phyloP scores from a whole-genome alignment of 2,113 vertebrate species.

The Cynoglossus semilaevis region DNA sequence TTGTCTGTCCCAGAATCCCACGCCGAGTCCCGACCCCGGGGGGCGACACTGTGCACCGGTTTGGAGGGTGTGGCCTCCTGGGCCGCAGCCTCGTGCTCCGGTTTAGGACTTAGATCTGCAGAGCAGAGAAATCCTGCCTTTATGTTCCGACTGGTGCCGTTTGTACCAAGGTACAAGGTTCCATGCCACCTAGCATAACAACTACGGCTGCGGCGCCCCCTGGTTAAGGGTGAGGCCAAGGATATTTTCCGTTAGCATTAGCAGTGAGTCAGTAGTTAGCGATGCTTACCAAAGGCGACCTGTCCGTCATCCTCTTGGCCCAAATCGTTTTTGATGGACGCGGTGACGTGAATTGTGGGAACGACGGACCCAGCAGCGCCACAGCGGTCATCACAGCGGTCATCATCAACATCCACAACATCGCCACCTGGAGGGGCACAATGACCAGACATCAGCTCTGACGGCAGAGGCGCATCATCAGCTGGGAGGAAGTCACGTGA shows the following conservation, averaged over 20 bases:
- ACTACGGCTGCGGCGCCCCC: too few relatives aligned
- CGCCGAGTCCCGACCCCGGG: slow-evolving; percentile 59
- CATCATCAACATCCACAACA: slow-evolving; percentile 53
- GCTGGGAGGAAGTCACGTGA: neutral
- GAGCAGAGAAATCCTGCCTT: too few relatives aligned
- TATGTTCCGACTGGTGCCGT: too few relatives aligned
- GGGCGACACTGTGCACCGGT: slow-evolving; percentile 71
- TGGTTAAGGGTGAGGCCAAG: too few relatives aligned
- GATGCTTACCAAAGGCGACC: slow-evolving; percentile 61
- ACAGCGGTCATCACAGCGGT: slow-evolving; percentile 58
- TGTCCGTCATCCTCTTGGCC: slow-evolving; percentile 57
- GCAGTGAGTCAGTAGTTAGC: neutral
- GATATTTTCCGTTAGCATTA: too few relatives aligned
- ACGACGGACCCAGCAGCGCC: slow-evolving; percentile 61
- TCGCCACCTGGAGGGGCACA: slow-evolving; percentile 31
- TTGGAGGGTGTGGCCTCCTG: slow-evolving; percentile 65
- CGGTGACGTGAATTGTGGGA: slow-evolving; percentile 71
- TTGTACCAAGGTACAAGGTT: too few relatives aligned
- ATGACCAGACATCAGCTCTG: neutral
- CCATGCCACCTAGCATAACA: too few relatives aligned
- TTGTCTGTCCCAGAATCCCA: slow-evolving; percentile 64
- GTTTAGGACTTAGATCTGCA: slow-evolving; percentile 11
- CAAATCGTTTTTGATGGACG: slow-evolving; percentile 70
- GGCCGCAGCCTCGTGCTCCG: slow-evolving; percentile 44
- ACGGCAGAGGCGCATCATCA: too few relatives aligned